Evolutionary conservation across 1,140 invertebrate species (phyloP).

Genomic region (Lordiphosa clarofinis): DNA sequence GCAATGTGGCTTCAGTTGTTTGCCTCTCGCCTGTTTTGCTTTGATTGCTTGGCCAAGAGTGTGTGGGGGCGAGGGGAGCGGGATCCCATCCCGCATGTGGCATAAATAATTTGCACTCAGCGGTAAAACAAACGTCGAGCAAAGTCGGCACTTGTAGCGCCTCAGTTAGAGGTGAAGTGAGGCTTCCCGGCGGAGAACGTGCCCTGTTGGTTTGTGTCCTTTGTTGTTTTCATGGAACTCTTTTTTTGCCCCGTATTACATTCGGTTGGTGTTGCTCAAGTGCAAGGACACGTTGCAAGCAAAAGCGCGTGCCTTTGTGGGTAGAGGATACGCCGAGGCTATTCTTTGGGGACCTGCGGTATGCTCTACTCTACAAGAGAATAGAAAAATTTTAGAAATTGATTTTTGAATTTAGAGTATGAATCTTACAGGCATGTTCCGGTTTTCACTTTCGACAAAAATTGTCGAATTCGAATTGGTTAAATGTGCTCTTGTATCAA

Average conservation of each 20-base stretch:
- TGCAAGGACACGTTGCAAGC: constrained; percentile 49
- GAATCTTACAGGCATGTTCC: no score
- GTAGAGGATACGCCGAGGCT: background rate
- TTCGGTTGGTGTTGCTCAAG: constrained; percentile 55
- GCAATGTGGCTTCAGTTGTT: constrained; percentile 63
- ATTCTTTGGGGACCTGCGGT: background rate
- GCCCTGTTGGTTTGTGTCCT: constrained; percentile 10
- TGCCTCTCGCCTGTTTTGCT: constrained; percentile 40
- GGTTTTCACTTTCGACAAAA: no score
- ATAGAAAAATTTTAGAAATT: no score
- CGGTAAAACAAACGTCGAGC: constrained; percentile 52
- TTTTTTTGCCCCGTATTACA: constrained; percentile 43
- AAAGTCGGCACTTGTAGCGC: constrained; percentile 59
- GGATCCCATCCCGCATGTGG: constrained; percentile 48
- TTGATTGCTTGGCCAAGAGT: constrained; percentile 61
- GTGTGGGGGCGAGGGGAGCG: background rate
- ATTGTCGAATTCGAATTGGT: no score
- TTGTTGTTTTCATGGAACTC: constrained; percentile 12
- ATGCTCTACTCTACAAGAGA: background rate
- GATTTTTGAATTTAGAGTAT: no score
- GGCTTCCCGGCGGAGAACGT: constrained; percentile 20
- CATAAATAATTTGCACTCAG: constrained; percentile 74
- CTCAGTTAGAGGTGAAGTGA: constrained; percentile 9
- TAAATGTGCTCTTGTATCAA: no score
- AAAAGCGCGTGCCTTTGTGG: constrained; percentile 6